Evolutionary conservation across 2,113 vertebrate genomes (phyloP).

Genomic region (Microcebus griseorufus): DNA sequence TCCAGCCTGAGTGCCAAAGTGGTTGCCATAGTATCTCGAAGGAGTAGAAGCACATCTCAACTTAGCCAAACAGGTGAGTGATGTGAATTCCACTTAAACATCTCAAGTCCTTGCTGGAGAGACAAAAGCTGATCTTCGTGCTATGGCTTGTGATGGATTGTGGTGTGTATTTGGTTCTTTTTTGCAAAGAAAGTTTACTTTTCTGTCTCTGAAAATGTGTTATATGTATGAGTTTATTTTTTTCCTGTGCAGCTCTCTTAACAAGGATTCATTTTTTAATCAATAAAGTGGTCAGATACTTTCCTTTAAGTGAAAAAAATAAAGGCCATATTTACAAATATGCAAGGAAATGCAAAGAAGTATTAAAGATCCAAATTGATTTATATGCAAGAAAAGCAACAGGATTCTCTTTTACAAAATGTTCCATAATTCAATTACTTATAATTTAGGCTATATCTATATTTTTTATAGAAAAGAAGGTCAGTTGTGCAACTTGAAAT

Average conservation of each 20-base stretch:
- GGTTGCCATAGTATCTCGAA: slow-evolving; percentile 94
- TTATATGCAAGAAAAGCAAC: slow-evolving; percentile 50
- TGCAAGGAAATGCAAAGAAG: slow-evolving; percentile 73
- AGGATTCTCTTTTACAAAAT: slow-evolving; percentile 61
- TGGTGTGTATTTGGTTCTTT: background rate
- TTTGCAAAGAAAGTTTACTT: background rate
- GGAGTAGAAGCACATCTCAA: slow-evolving; percentile 97
- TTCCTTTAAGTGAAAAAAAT: slow-evolving; percentile 36
- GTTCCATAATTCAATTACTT: slow-evolving; percentile 31
- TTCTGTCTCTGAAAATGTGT: slow-evolving; percentile 34
- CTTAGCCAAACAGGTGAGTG: slow-evolving; percentile 96
- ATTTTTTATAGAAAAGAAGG: slow-evolving; percentile 66
- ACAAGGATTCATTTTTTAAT: slow-evolving; percentile 51
- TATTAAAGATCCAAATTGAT: slow-evolving; percentile 48
- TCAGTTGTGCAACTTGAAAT: slow-evolving; percentile 65
- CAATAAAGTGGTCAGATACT: background rate
- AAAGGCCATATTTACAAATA: slow-evolving; percentile 59
- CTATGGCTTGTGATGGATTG: background rate
- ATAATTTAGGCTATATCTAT: background rate
- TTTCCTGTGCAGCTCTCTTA: background rate
- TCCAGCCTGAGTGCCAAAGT: slow-evolving; percentile 97
- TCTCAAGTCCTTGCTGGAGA: background rate
- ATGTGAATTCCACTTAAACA: background rate
- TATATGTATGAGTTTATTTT: background rate
- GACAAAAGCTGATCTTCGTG: background rate